phyloP scores from a whole-genome alignment of 2,888 invertebrate genomes.

The Elmis aenea region DNA sequence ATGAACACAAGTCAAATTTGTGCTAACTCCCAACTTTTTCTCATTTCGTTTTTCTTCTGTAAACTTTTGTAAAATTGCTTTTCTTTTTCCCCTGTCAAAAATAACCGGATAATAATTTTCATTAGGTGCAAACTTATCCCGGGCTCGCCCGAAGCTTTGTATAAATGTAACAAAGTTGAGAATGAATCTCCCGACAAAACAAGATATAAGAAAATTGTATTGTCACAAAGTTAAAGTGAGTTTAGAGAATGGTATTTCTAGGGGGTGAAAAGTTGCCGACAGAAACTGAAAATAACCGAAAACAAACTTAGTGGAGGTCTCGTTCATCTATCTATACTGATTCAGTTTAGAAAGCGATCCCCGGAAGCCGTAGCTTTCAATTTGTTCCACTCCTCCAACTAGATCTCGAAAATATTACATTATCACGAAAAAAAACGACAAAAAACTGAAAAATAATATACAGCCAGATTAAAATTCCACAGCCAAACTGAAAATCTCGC shows the following conservation, averaged over 20 bases:
- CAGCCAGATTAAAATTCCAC: too few species aligned
- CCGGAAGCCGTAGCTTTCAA: too few species aligned
- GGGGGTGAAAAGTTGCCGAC: constrained; percentile 14
- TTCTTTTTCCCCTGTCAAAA: constrained; percentile 23
- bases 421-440: too few species aligned
- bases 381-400: too few species aligned
- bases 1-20: too few species aligned
- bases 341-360: too few species aligned
- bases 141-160: constrained; percentile 23
- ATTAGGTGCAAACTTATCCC: constrained; percentile 28
- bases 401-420: too few species aligned
- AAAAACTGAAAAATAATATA: too few species aligned
- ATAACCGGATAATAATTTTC: constrained; percentile 32
- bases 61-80: constrained; percentile 26
- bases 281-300: constrained; percentile 21
- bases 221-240: constrained; percentile 30
- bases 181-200: constrained; percentile 31
- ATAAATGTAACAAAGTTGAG: constrained; percentile 34
- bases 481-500: too few species aligned
- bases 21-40: too few species aligned
- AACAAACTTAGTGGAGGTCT: constrained; percentile 23
- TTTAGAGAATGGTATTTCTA: constrained; percentile 26
- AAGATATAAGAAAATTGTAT: constrained; percentile 36
- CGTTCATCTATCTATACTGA: too few species aligned
- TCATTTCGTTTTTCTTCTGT: constrained; percentile 13